Conservation (phyloP, 2,113 vertebrate genomes). For the Shinisaurus crocodilurus region DNA sequence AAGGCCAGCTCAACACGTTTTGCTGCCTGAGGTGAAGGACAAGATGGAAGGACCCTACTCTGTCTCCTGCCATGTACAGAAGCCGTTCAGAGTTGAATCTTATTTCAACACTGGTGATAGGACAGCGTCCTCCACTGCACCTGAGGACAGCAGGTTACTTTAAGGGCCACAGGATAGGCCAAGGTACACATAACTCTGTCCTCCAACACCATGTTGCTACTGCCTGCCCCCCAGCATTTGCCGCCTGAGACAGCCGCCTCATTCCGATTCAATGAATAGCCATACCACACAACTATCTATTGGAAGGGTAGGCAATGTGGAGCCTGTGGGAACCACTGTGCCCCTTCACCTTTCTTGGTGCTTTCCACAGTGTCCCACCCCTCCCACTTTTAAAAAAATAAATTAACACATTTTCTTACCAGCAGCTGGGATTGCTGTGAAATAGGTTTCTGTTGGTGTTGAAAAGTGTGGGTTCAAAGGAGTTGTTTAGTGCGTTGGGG, state of each 20-base stretch:
- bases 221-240: not conserved
- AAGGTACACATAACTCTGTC: not conserved
- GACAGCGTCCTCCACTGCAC: not conserved
- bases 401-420: too few relatives aligned
- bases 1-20: too few relatives aligned
- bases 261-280: not conserved
- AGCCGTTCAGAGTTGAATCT: not conserved
- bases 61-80: not conserved
- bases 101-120: not conserved
- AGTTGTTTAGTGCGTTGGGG: too few relatives aligned
- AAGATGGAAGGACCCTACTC: not conserved
- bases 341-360: too few relatives aligned
- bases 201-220: not conserved
- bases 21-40: too few relatives aligned
- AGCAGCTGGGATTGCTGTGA: too few relatives aligned
- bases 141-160: not conserved
- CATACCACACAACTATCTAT: not conserved
- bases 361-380: too few relatives aligned
- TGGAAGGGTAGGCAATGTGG: too few relatives aligned
- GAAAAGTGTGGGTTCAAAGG: too few relatives aligned
- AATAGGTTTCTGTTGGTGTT: too few relatives aligned
- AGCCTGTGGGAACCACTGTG: too few relatives aligned
- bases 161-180: not conserved
- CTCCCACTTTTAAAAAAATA: too few relatives aligned
- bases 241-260: not conserved